Percentiles rank a stretch among this genome's conserved stretches.
These are phyloP conservation scores for Dermochelys coriacea DNA, from an alignment of 2,797 vertebrate genomes.

Conservation along the genomic window DNA sequence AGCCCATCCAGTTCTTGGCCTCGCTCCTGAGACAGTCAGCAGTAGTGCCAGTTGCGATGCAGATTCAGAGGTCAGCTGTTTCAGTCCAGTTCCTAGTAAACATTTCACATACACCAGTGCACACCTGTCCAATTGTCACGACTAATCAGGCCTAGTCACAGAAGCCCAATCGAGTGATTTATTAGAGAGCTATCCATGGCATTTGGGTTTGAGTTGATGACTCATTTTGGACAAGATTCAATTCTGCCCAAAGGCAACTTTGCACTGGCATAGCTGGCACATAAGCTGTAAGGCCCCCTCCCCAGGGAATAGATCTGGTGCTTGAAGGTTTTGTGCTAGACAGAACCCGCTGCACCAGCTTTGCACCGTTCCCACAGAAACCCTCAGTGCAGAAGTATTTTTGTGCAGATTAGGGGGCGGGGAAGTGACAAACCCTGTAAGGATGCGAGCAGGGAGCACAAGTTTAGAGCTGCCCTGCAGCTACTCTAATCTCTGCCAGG, in stretches of 20 bases:
- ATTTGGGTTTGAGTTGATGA: not conserved
- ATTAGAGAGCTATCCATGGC: not conserved
- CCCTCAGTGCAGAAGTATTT: not conserved
- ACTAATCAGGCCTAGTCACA: not conserved
- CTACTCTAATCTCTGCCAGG: not conserved
- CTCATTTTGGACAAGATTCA: not conserved
- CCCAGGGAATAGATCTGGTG: not conserved
- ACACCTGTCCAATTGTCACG: not conserved
- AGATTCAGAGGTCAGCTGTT: not conserved
- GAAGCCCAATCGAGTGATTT: not conserved
- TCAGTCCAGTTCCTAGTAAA: not conserved
- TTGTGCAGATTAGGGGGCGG: not conserved
- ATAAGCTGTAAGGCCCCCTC: not conserved
- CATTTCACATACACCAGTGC: not conserved
- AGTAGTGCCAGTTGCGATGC: not conserved
- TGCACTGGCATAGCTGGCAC: not conserved
- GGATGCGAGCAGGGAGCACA: not conserved
- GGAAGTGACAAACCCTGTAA: not conserved
- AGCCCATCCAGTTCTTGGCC: not conserved
- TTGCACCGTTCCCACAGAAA: not conserved
- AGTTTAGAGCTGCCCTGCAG: not conserved
- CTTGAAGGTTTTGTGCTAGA: not conserved
- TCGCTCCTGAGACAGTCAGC: not conserved
- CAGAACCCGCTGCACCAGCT: not conserved
- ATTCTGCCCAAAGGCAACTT: not conserved